Base-by-base conservation (phyloP, 2,113 vertebrate species). In the Periophthalmodon schlosseri region DNA sequence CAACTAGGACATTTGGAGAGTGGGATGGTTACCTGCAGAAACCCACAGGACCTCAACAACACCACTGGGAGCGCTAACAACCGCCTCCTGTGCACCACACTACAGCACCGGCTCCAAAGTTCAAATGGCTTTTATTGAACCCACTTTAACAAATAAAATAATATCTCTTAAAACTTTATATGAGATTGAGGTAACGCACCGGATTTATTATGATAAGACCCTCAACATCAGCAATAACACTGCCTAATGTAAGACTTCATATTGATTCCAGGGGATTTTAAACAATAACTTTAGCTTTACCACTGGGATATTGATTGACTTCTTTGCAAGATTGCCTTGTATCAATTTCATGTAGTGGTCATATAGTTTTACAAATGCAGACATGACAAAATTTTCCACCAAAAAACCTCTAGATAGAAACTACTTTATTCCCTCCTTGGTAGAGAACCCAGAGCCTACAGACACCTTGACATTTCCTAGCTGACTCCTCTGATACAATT, bases 401-500 rank as follows among this genome's bases (percentile, higher is more conserved):
- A 63, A 61, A 63, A 34, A 34, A 63, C 6, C 34, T 44, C 39
- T 11, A 12, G 10, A 20, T n/a, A 44, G 9, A 20, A n/a, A 11
- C 16, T 10, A 39, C 34, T 65, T 21, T n/a, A 39, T n/a, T 65
- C 18, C 28, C 28, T 65, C 20, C 63, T 65, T 7, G 12, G 28
- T 16, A 34, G 24, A 63, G 34, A 21, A n/a, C 20, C 61, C n/a
- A 4, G 34, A 65, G 34, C 33, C 8, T 20, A 65, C 3, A 65
- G 34, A 65, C 12, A 65, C 9, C 34, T 65, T 65, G 63, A 65
- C 18, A 39, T 65, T 44, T 65, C 13, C 36, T 16, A 20, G 18
- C 63, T 39, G 20, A 65, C 7, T 65, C 61, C 61, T 44, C 44
- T 65, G 63, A 20, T 65, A 44, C 63, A 65, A 65, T 44, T 44